phyloP scores from a whole-genome alignment of 2,113 vertebrate genomes.

The Rhabdornis inornatus region DNA sequence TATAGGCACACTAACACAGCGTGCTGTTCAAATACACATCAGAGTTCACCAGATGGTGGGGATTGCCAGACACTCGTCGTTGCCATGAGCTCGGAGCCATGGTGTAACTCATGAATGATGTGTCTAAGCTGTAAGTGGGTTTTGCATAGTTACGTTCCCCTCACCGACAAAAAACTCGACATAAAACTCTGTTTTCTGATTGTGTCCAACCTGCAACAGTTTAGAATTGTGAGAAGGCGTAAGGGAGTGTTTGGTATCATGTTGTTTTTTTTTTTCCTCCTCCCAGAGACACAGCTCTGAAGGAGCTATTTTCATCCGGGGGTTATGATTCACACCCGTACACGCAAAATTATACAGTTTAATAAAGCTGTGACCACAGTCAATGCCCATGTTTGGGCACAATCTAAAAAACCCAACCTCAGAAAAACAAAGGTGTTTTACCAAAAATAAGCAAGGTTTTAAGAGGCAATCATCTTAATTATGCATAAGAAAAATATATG shows the following conservation, averaged over 20 bases:
- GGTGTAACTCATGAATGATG: slow-evolving; percentile 57
- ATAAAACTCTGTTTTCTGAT: neutral
- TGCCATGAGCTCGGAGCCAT: slow-evolving; percentile 54
- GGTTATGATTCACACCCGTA: slow-evolving; percentile 18
- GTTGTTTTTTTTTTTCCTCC: neutral
- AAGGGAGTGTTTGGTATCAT: neutral
- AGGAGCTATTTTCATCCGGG: slow-evolving; percentile 31
- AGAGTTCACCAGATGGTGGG: slow-evolving; percentile 63
- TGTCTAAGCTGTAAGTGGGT: slow-evolving; percentile 20
- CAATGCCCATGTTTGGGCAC: slow-evolving; percentile 20
- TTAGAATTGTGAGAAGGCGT: neutral
- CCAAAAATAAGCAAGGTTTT: slow-evolving; percentile 49
- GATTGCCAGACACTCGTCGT: slow-evolving; percentile 54
- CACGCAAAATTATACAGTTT: neutral
- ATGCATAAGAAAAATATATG: slow-evolving; percentile 34
- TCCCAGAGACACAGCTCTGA: neutral
- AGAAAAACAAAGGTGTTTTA: slow-evolving; percentile 48
- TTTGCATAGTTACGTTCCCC: slow-evolving; percentile 19
- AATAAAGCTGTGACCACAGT: neutral
- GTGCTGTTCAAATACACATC: slow-evolving; percentile 64
- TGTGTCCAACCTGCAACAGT: neutral
- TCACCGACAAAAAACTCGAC: neutral
- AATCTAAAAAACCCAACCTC: slow-evolving; percentile 13
- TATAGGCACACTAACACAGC: slow-evolving; percentile 58
- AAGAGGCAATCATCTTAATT: slow-evolving; percentile 58